Base-by-base conservation (phyloP, 2,113 vertebrate genomes). In the Pantherophis guttatus region DNA sequence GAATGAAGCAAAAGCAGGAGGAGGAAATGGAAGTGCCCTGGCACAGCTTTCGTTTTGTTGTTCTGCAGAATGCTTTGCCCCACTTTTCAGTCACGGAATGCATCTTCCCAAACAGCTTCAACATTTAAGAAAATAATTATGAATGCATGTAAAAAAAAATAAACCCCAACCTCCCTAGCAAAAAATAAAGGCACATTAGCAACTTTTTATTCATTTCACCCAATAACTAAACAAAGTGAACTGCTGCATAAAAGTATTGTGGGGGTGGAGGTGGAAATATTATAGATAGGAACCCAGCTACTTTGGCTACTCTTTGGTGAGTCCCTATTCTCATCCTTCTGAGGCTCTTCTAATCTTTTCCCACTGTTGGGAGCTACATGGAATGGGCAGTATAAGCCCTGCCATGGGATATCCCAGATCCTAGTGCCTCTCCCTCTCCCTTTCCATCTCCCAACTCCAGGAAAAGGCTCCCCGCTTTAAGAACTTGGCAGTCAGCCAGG, bases 1-100 rank as follows among this genome's bases (percentile, higher is more conserved):
- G 62, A 97, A 97, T 4, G 13, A 53, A 24, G 65, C 33, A 53
- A 88, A 57, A 90, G 39, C 75, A 44, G 6, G 48, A 29, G 50
- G 23, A n/a, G 39, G 26, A 33, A 17, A 19, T 3, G 50, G 39
- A 58, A 86, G 24, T 3, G 48, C 26, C 24, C 15, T 65, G 13
- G 21, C 7, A 15, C 15, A 11, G 65, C 65, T 26, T 24, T 7
- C 3, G 29, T 62, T 55, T 0, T 59, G 9, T 9, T 86, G 21
- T 44, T 29, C 5, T 86, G 55, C 44, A 85, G 23, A 23, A 33
- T 13, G 52, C 33, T 39, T 53, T 92, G 62, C 13, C 8, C 75
- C 81, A 86, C 39, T 23, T 44, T 70, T 10, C 21, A 59, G 17
- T 44, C n/a, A 54, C 29, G 12, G 11, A 33, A 33, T 17, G 52